These are phyloP conservation scores for Chromoteleia sp. DNA, from an alignment of 2,888 invertebrate species.

Conservation along the genomic window DNA sequence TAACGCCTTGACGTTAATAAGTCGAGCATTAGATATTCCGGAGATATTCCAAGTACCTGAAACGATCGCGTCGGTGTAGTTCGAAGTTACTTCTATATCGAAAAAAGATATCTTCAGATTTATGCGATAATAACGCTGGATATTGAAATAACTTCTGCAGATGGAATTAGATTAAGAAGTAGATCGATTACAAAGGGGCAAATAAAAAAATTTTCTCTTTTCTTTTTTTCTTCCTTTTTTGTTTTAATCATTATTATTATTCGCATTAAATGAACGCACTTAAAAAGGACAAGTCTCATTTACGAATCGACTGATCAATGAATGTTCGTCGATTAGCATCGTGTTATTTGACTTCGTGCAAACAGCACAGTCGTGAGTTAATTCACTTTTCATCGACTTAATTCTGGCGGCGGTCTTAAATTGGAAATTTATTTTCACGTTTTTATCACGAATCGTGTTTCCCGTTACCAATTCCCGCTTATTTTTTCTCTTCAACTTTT, in stretches of 20 bases:
- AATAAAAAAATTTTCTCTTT: too few relatives aligned
- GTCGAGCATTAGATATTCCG: conserved; percentile 8
- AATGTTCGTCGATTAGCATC: not conserved
- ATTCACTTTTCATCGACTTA: conserved; percentile 11
- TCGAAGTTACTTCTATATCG: not conserved
- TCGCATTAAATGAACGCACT: too few relatives aligned
- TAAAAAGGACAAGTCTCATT: too few relatives aligned
- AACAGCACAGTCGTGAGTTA: not conserved
- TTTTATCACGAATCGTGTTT: conserved; percentile 30
- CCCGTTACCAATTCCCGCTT: conserved; percentile 31
- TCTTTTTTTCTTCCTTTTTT: too few relatives aligned
- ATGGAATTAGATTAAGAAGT: too few relatives aligned
- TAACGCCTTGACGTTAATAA: conserved; percentile 36
- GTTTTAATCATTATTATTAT: too few relatives aligned
- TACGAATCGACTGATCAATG: not conserved
- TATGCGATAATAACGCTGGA: conserved; percentile 13
- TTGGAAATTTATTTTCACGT: conserved; percentile 31
- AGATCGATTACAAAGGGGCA: too few relatives aligned
- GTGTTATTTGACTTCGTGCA: not conserved
- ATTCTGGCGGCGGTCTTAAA: conserved; percentile 4
- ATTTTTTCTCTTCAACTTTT: conserved; percentile 32
- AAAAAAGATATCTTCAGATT: conserved; percentile 30
- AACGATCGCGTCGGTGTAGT: conserved; percentile 10
- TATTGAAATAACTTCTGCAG: conserved; percentile 25
- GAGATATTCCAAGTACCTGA: conserved; percentile 24